Evolutionary conservation across 2,888 invertebrate genomes (phyloP).

Genomic region (Eilema caniola): DNA sequence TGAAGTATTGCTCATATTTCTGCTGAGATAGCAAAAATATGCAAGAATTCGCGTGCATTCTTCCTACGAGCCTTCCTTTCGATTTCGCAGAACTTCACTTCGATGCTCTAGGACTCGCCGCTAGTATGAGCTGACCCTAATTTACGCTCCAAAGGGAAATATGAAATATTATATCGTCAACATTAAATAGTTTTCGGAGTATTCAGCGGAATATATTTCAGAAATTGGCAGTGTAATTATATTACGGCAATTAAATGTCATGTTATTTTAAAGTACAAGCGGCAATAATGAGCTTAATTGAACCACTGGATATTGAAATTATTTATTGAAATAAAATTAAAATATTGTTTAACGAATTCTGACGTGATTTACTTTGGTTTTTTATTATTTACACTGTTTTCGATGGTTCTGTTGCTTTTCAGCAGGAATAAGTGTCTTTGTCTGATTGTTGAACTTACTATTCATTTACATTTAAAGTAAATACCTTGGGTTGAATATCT

Average conservation of each 20-base stretch:
- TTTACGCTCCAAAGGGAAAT: background rate
- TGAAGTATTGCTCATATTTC: no score
- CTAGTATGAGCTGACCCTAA: no score
- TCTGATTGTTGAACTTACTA: no score
- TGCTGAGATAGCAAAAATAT: no score
- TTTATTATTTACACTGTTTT: background rate
- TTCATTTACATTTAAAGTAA: no score
- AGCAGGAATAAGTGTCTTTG: no score
- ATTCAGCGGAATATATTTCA: background rate
- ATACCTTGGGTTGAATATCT: no score
- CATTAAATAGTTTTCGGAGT: background rate
- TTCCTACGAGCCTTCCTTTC: no score
- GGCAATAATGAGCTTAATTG: background rate
- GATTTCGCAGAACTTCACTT: no score
- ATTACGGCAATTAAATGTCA: background rate
- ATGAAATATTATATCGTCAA: background rate
- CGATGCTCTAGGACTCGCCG: no score
- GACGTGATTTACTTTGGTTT: background rate
- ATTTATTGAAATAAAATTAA: background rate
- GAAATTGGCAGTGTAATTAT: background rate
- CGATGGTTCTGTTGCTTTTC: background rate
- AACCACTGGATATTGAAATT: background rate
- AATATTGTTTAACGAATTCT: background rate
- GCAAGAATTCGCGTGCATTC: no score
- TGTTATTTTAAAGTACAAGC: background rate